Evolutionary conservation across 1,140 invertebrate genomes (phyloP), one percentile per base, ranked within the genome.

Genomic region (Ceratitis capitata): DNA sequence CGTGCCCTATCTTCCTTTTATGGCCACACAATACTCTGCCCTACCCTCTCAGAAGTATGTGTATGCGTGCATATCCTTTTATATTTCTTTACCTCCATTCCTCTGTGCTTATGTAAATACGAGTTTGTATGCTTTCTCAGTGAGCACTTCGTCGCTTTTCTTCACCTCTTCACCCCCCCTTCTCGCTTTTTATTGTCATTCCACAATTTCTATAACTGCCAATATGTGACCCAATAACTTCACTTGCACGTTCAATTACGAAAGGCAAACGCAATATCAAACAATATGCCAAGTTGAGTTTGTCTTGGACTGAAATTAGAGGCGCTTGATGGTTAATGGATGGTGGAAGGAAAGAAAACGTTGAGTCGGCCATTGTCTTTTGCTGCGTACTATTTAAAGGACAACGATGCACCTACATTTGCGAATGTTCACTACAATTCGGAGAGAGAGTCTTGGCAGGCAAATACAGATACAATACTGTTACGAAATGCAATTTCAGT

Each of bases 201-300:
- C 32, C 61, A 9, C 29, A 32, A 35, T 35, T 69, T 69, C 61
- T 69, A 69, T 69, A 69, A 69, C 61, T 69, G 61, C 32, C 61
- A 69, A 69, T 69, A 69, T 69, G 61, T 69, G 61, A 69, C 61
- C 61, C 61, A 69, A 69, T 69, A 69, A 69, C 61, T 69, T 69
- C 61, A 69, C 32, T 69, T 69, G 32, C 61, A 69, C 32, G 32
- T 69, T 69, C 61, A 69, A 69, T 69, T 69, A 69, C 61, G 61
- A 69, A 69, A 69, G 61, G 61, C 61, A 39, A 69, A 69, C 32
- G 61, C 61, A 69, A 69, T 69, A 69, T 69, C 61, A 35, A 69
- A 69, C 61, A 69, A 69, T 69, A 39, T 35, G 32, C 32, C 61
- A 19, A 29, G 32, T n/a, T 4, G 51, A 12, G 51, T 12, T 53